These are phyloP conservation scores for Trisateles emortualis DNA, from an alignment of 2,888 invertebrate genomes.

Conservation along the genomic window DNA sequence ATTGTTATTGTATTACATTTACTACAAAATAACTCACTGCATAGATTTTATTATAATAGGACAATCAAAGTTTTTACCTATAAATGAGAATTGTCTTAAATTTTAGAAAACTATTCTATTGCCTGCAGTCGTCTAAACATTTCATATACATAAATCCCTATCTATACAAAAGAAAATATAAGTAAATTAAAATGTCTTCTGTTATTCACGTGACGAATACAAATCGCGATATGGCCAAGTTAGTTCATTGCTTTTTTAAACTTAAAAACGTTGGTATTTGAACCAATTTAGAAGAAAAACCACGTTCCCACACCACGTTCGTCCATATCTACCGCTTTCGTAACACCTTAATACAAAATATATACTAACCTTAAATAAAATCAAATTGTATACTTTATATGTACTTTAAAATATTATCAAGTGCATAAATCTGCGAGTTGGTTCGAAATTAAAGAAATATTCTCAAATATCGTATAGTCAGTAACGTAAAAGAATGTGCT, in stretches of 20 bases:
- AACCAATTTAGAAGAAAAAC: too few species aligned
- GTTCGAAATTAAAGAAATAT: constrained; percentile 30
- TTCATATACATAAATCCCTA: constrained; percentile 27
- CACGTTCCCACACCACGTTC: constrained; percentile 28
- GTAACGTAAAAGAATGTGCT: constrained; percentile 29
- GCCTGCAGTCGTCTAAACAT: constrained; percentile 22
- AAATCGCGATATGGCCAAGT: constrained; percentile 28
- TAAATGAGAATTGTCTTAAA: constrained; percentile 16
- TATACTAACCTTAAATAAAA: constrained; percentile 33
- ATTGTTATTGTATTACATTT: constrained; percentile 29
- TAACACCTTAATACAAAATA: constrained; percentile 31
- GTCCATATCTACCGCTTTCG: constrained; percentile 14
- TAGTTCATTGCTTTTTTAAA: neutral
- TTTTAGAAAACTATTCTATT: constrained; percentile 15
- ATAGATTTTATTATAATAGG: constrained; percentile 28
- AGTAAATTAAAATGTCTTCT: constrained; percentile 35
- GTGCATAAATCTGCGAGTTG: constrained; percentile 40
- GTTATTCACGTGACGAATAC: constrained; percentile 27
- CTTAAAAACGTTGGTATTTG: constrained; percentile 4
- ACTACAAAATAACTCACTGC: constrained; percentile 39
- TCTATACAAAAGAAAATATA: constrained; percentile 28
- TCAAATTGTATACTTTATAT: constrained; percentile 40
- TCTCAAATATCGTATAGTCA: constrained; percentile 25
- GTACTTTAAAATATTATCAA: constrained; percentile 50
- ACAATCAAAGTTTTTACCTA: constrained; percentile 1